Conservation (phyloP, 2,888 invertebrate genomes). For the Baronia brevicornis region DNA sequence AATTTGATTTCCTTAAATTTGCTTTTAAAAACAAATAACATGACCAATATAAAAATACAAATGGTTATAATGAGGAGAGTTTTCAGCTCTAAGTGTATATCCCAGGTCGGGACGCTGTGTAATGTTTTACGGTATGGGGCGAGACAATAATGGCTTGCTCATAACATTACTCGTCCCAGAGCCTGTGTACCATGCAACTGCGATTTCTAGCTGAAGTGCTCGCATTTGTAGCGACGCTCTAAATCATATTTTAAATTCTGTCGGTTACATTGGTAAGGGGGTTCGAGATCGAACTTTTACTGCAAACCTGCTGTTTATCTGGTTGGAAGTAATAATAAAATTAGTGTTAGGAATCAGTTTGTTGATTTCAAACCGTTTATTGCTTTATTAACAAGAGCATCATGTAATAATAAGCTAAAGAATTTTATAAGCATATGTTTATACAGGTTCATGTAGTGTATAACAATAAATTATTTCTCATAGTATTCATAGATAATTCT, state of each 20-base stretch:
- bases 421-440: no score
- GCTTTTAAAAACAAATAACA: neutral
- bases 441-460: no score
- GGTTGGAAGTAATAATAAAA: conserved; percentile 8
- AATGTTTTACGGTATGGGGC: conserved; percentile 76
- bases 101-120: conserved; percentile 62
- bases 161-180: conserved; percentile 73
- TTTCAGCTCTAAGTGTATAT: conserved; percentile 57
- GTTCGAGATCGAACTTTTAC: conserved; percentile 36
- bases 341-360: no score
- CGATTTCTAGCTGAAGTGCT: conserved; percentile 37
- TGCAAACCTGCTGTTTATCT: conserved; percentile 14
- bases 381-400: no score
- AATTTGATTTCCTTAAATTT: conserved; percentile 2
- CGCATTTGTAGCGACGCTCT: conserved; percentile 19
- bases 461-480: no score
- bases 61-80: conserved; percentile 31
- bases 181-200: conserved; percentile 53
- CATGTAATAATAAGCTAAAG: no score
- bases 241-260: conserved; percentile 15
- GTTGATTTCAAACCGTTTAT: no score
- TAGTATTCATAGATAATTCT: no score
- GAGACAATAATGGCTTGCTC: conserved; percentile 76
- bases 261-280: conserved; percentile 37
- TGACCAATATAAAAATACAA: conserved; percentile 21